Conservation (phyloP, 30 jellyfish, hydroid and myxozoan species). For the Kudoa iwatai region DNA sequence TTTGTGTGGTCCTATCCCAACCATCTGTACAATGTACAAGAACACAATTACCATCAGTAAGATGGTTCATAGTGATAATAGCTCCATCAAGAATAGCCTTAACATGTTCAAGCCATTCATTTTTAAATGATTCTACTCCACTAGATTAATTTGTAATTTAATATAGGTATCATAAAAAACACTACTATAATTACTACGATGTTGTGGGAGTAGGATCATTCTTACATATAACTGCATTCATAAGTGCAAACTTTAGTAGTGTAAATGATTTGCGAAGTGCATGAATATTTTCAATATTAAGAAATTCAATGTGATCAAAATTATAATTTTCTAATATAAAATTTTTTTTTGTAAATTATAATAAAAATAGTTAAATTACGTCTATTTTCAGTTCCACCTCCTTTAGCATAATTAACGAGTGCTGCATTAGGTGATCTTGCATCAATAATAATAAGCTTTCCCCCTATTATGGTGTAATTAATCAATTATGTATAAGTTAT, state of each 20-base stretch:
- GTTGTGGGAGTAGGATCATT: no score
- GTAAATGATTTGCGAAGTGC: no score
- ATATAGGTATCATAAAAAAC: no score
- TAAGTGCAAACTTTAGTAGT: no score
- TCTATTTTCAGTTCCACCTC: conserved; percentile 77
- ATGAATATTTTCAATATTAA: no score
- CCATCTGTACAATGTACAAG: conserved; percentile 82
- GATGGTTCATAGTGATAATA: background rate
- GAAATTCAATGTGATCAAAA: no score
- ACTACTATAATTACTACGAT: no score
- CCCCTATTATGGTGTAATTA: conserved; percentile 4
- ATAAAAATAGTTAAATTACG: conserved; percentile 8
- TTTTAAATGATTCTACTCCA: background rate
- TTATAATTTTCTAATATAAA: no score
- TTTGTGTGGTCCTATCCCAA: conserved; percentile 69
- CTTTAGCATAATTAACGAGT: conserved; percentile 76
- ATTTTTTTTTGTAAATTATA: no score
- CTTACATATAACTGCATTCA: no score
- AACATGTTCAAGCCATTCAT: background rate
- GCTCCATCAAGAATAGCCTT: background rate
- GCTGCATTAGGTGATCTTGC: conserved; percentile 82
- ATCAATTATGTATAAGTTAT: conserved; percentile 2
- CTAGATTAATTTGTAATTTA: background rate
- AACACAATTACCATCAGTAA: conserved; percentile 1
- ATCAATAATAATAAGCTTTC: conserved; percentile 20